Percentiles rank a stretch among this genome's conserved stretches.
These are phyloP conservation scores for Pheosia gnoma DNA, from an alignment of 2,888 invertebrate species.

Conservation along the genomic window DNA sequence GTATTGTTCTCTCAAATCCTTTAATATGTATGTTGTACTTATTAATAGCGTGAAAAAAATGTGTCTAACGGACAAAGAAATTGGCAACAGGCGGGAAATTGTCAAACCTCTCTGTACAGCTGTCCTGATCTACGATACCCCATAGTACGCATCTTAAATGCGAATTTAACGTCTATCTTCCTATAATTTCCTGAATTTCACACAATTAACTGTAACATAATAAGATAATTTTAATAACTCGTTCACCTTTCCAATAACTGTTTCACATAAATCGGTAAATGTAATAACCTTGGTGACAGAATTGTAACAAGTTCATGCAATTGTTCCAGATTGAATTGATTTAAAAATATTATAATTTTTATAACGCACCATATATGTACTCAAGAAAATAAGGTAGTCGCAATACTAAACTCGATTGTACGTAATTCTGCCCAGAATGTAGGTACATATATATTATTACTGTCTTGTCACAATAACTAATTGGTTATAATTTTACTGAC, in stretches of 20 bases:
- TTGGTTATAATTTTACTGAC: not conserved
- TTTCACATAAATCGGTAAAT: slow-evolving; percentile 33
- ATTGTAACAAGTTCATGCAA: slow-evolving; percentile 37
- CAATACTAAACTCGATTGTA: not conserved
- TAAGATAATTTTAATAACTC: slow-evolving; percentile 18
- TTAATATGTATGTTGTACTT: too few species aligned
- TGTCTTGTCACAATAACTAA: slow-evolving; percentile 1
- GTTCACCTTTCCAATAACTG: slow-evolving; percentile 35
- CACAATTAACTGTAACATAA: not conserved
- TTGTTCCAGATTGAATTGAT: slow-evolving; percentile 43
- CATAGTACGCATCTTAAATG: too few species aligned
- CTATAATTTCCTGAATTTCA: too few species aligned
- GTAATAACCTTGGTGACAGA: slow-evolving; percentile 40
- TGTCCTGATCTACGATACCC: too few species aligned
- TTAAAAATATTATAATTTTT: slow-evolving; percentile 12
- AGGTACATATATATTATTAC: not conserved
- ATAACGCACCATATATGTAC: slow-evolving; percentile 18
- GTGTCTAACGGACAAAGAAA: too few species aligned
- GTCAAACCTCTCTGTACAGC: too few species aligned
- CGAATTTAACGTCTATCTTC: too few species aligned
- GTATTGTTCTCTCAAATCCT: too few species aligned
- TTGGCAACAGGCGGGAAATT: too few species aligned
- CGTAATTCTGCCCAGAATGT: not conserved
- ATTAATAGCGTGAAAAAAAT: too few species aligned
- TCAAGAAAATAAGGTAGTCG: slow-evolving; percentile 1